These are phyloP conservation scores for Xenus cinereus DNA, from an alignment of 2,113 vertebrate genomes.

Conservation along the genomic window DNA sequence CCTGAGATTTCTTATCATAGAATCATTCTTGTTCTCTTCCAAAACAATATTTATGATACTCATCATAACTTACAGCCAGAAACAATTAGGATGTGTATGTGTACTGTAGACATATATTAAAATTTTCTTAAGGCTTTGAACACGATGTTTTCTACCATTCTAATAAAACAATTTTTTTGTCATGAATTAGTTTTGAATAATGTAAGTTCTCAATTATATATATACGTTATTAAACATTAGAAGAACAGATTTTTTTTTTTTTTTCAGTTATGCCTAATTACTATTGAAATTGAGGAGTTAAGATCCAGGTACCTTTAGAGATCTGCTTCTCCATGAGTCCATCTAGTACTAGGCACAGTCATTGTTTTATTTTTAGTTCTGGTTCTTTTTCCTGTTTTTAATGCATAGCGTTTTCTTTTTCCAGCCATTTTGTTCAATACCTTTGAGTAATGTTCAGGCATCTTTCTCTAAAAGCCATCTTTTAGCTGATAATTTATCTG, in stretches of 20 bases:
- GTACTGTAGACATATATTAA: background rate
- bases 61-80: background rate
- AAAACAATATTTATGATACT: background rate
- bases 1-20: background rate
- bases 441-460: background rate
- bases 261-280: background rate
- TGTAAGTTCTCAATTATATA: background rate
- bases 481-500: background rate
- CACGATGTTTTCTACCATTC: background rate
- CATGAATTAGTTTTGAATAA: background rate
- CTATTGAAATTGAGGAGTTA: background rate
- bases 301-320: background rate
- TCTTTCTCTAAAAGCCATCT: conserved; percentile 7
- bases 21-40: background rate
- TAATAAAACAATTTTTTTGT: background rate
- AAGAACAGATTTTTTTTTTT: background rate
- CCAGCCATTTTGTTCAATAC: background rate
- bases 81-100: background rate
- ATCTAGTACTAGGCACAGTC: background rate
- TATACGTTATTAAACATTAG: background rate
- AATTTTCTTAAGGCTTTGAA: background rate
- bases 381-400: background rate
- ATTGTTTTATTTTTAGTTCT: background rate
- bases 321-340: background rate
- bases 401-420: background rate